Base-by-base conservation (phyloP, 2,888 invertebrate species). In the Coleophora flavipennella region DNA sequence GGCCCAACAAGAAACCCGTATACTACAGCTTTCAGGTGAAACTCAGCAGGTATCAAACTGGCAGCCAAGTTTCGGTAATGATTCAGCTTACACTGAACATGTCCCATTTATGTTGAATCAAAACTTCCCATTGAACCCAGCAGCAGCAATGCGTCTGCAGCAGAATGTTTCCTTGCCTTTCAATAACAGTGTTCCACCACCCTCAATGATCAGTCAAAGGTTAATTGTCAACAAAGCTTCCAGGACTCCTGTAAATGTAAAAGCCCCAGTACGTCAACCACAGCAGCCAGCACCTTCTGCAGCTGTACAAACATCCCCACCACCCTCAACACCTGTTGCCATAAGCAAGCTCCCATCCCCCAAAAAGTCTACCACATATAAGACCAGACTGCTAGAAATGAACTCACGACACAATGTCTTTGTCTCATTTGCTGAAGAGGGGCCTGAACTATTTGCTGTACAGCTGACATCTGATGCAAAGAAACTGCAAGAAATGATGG, bases 351-450 rank as follows among this genome's bases (percentile, higher is more conserved):
- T 66, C 25, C 8, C 56, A 20, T 74, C 77, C 9, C 74, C 77
- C 1, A 80, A 77, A 49, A 86, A 79, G 48, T 78, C 76, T 1
- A 65, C 77, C 10, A 86, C 87, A 2, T 89, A 87, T 48, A 88
- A 88, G 54, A 86, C 86, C 41, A 69, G 72, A 46, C 51, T 76
- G 8, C 53, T 85, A 10, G 85, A 85, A 60, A 59, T 66, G 1
- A 72, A 76, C 37, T 85, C 87, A 0, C 85, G 86, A 46, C 90
- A 93, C 54, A 86, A 89, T 51, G 91, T 92, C 0, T 89, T 87
- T 60, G 88, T 94, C 1, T 92, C 93, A 13, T 91, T 87, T 66
- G 90, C 93, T 12, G 92, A 92, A 54, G 93, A 94, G 58, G 94
- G 94, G 0, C 93, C 93, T 4, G 88, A 89, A 46, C 77, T 90